Evolutionary conservation across 2,888 invertebrate species (phyloP).

Genomic region (Spodoptera exigua): DNA sequence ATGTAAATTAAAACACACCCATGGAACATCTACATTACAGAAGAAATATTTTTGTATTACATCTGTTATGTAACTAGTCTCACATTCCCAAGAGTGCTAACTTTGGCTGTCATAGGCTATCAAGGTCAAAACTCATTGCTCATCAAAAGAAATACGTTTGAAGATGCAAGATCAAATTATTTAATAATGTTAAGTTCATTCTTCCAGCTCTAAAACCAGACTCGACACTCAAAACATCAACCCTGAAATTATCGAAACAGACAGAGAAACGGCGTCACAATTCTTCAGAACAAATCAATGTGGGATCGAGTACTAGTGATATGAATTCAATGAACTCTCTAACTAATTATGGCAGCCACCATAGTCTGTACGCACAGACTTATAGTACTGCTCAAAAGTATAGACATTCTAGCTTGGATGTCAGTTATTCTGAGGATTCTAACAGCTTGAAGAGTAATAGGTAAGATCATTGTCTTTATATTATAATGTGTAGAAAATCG

Average conservation of each 20-base stretch:
- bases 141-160: too few species aligned
- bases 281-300: conserved; percentile 81
- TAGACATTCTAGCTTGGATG: conserved; percentile 83
- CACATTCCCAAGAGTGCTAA: too few species aligned
- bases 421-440: conserved; percentile 91
- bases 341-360: conserved; percentile 85
- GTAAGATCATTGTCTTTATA: conserved; percentile 66
- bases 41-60: too few species aligned
- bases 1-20: too few species aligned
- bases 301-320: conserved; percentile 68
- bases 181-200: conserved; percentile 29
- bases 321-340: conserved; percentile 71
- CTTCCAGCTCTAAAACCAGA: conserved; percentile 78
- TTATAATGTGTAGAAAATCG: too few species aligned
- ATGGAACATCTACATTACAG: too few species aligned
- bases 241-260: conserved; percentile 82
- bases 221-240: conserved; percentile 75
- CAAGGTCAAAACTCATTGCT: too few species aligned
- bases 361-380: conserved; percentile 80
- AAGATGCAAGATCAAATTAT: too few species aligned
- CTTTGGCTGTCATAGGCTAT: too few species aligned
- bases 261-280: conserved; percentile 90
- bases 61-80: too few species aligned
- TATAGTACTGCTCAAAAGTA: conserved; percentile 76
- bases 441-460: conserved; percentile 91